Conservation (phyloP, 2,113 vertebrate genomes). For the Sander lucioperca region DNA sequence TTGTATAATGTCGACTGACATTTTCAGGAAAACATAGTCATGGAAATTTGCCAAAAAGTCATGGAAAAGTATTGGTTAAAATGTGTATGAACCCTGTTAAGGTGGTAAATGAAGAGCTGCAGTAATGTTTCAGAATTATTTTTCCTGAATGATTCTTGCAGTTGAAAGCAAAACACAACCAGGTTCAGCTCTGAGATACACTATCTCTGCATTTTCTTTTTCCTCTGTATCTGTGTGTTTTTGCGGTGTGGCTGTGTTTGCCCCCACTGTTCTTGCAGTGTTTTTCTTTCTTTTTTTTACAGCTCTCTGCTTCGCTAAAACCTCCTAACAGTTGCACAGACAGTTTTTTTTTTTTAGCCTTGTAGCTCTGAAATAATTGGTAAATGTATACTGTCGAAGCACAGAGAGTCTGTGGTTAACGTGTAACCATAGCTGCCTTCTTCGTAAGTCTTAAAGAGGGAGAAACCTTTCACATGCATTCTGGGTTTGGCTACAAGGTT, state of each 20-base stretch:
- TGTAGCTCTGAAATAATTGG: background rate
- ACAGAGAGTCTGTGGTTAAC: slow-evolving; percentile 21
- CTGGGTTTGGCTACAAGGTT: background rate
- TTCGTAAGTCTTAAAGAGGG: background rate
- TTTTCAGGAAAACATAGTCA: too few relatives aligned
- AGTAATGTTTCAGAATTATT: background rate
- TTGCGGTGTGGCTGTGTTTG: slow-evolving; percentile 30
- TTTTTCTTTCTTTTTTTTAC: slow-evolving; percentile 21
- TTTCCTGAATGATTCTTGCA: background rate
- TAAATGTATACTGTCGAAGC: background rate
- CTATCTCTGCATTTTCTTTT: rapidly evolving
- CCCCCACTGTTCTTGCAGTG: background rate
- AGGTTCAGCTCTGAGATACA: background rate
- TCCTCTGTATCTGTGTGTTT: slow-evolving; percentile 42
- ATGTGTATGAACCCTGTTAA: too few relatives aligned
- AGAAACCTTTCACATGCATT: background rate
- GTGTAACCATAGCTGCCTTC: background rate
- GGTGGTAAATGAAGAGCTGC: background rate
- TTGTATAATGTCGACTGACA: too few relatives aligned
- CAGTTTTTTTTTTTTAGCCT: background rate
- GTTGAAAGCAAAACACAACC: too few relatives aligned
- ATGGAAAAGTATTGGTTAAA: too few relatives aligned
- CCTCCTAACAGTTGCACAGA: background rate
- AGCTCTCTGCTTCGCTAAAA: background rate
- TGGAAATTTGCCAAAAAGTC: too few relatives aligned